Base-by-base conservation (phyloP, 1,140 invertebrate genomes). In the Ganaspis sp. region DNA sequence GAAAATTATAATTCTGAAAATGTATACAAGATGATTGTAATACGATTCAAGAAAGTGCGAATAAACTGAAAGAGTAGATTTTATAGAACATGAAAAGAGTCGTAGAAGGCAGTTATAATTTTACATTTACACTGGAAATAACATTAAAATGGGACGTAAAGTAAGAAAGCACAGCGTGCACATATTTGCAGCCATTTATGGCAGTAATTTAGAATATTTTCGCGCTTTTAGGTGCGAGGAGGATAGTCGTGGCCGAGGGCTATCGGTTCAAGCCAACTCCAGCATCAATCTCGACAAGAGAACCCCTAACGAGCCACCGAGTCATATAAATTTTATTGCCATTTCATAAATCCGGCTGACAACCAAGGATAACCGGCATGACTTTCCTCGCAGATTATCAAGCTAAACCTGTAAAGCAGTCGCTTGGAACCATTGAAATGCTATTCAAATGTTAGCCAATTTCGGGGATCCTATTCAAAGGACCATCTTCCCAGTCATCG, bases 281-380 rank as follows among this genome's bases (percentile, higher is more conserved):
- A 80, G 85, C 82, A 85, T 85, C 81, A 86, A 87, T 86, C 84
- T 85, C 81, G 82, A 82, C 80, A 81, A 84, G 83, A 83, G 79
- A 81, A 79, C 80, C 85, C 85, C 83, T 89, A 88, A 87, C 83
- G 84, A 84, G 81, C 82, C 82, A 87, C 76, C 78, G 81, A 88
- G 84, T 88, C 87, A 82, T 88, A 86, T 85, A 87, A 89, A 88
- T 88, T 88, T 89, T 88, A 89, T 88, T 84, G 81, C 82, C 82
- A 82, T 87, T 84, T 86, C 84, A 88, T 87, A 85, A 86, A 87
- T 88, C 86, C 83, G 76, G 74, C 72, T 76, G 64, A 82, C 79
- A 78, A 72, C 49, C 77, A 79, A 71, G 80, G 87, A 87, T 85
- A 87, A 87, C 86, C 82, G 77, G 83, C 80, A 77, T 73, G 64